These are phyloP conservation scores for Canis aureus DNA, from an alignment of 2,113 vertebrate genomes.

Conservation along the genomic window DNA sequence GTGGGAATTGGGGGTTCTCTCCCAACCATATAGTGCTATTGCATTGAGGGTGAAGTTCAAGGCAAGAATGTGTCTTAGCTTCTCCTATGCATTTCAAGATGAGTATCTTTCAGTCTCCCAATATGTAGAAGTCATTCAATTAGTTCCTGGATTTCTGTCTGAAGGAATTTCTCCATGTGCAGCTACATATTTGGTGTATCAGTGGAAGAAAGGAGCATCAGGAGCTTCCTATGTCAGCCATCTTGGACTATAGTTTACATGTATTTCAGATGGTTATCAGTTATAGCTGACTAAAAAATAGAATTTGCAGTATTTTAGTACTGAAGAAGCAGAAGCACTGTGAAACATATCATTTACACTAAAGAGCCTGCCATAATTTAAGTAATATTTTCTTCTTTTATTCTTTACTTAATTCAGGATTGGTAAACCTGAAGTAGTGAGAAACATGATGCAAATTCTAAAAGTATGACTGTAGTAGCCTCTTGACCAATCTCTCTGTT, in stretches of 20 bases:
- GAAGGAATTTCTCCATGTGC: neutral
- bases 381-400: neutral
- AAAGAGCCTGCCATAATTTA: neutral
- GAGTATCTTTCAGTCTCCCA: neutral
- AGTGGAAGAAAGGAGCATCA: neutral
- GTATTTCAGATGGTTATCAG: constrained; percentile 1
- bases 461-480: neutral
- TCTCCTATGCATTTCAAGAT: neutral
- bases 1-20: neutral
- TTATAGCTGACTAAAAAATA: neutral
- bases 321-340: neutral
- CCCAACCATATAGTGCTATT: neutral
- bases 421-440: neutral
- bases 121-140: neutral
- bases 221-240: neutral
- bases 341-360: constrained; percentile 3
- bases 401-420: neutral
- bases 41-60: neutral
- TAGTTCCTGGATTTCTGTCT: neutral
- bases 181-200: neutral
- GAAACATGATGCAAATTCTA: neutral
- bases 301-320: neutral
- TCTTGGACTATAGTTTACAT: neutral
- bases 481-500: neutral
- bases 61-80: neutral